Evolutionary conservation across 2,888 invertebrate genomes (phyloP).

Genomic region (Callyntrura sp.): DNA sequence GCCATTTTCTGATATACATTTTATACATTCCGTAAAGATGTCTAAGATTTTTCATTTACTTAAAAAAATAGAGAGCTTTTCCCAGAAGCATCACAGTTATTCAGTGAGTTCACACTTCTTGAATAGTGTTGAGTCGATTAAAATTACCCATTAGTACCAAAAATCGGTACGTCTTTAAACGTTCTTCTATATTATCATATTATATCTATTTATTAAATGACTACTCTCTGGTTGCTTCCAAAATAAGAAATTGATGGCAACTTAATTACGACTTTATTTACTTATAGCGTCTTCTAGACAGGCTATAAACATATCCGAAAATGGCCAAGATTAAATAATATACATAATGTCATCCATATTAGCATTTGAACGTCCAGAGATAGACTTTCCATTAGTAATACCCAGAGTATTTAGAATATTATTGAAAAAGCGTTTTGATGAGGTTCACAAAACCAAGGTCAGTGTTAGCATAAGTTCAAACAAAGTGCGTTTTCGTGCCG

Average conservation of each 20-base stretch:
- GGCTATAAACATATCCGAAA: neutral
- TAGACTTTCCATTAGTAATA: too few species aligned
- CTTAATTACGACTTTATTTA: slow-evolving; percentile 6
- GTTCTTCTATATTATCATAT: neutral
- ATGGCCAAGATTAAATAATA: neutral
- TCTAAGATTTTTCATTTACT: slow-evolving; percentile 3
- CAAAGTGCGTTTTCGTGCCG: slow-evolving; percentile 67
- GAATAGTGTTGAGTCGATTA: neutral
- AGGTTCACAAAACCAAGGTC: slow-evolving; percentile 69
- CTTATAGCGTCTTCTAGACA: slow-evolving; percentile 1
- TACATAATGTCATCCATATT: slow-evolving; percentile 3
- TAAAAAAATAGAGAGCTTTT: slow-evolving; percentile 40
- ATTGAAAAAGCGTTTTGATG: slow-evolving; percentile 21
- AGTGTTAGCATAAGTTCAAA: slow-evolving; percentile 76
- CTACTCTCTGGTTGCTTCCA: neutral
- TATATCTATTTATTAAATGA: neutral
- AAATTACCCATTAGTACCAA: slow-evolving; percentile 2
- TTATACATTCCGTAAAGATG: slow-evolving; percentile 24
- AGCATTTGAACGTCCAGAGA: neutral
- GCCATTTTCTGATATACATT: slow-evolving; percentile 32
- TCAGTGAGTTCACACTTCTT: neutral
- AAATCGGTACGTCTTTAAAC: neutral
- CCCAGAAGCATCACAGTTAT: neutral
- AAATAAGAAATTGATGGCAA: neutral
- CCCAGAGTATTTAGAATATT: neutral